Conservation (phyloP, 37 sponge, comb jelly and placozoan species). For the Dysidea cf. avara region DNA sequence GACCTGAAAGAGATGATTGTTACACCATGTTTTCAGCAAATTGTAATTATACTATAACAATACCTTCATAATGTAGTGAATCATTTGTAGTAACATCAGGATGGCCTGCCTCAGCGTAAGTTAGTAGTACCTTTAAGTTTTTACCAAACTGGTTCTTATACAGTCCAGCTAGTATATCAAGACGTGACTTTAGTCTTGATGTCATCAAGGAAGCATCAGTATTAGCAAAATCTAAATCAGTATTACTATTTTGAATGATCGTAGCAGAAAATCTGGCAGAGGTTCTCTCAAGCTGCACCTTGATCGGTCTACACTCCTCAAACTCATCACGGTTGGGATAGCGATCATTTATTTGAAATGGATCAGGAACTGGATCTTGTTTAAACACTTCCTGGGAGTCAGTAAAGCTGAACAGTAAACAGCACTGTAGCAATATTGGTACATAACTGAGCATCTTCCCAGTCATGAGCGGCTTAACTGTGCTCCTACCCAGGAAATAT, state of each 20-base stretch:
- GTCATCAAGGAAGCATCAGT: constrained; percentile 68
- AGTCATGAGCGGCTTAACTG: no score
- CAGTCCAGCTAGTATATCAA: constrained; percentile 38
- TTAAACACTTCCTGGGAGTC: constrained; percentile 34
- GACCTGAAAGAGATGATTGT: no score
- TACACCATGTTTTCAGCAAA: no score
- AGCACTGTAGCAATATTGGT: no score
- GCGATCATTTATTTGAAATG: constrained; percentile 27
- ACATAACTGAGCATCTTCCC: no score
- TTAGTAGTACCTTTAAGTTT: constrained; percentile 42
- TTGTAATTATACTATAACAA: no score
- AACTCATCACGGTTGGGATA: constrained; percentile 69
- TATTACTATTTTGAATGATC: constrained; percentile 32
- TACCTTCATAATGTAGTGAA: constrained; percentile 84
- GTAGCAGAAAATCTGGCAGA: constrained; percentile 47
- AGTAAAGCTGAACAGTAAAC: no score
- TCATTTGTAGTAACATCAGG: constrained; percentile 12
- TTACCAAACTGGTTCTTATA: constrained; percentile 2
- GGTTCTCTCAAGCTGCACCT: constrained; percentile 48
- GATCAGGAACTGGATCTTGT: constrained; percentile 13
- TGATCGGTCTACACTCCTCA: constrained; percentile 74
- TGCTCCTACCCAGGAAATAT: no score
- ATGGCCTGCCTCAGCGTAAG: constrained; percentile 40
- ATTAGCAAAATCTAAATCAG: constrained; percentile 27
- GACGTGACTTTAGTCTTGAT: constrained; percentile 37